Conservation (phyloP, 2,888 invertebrate species). For the Carpatolechia fugitivella region DNA sequence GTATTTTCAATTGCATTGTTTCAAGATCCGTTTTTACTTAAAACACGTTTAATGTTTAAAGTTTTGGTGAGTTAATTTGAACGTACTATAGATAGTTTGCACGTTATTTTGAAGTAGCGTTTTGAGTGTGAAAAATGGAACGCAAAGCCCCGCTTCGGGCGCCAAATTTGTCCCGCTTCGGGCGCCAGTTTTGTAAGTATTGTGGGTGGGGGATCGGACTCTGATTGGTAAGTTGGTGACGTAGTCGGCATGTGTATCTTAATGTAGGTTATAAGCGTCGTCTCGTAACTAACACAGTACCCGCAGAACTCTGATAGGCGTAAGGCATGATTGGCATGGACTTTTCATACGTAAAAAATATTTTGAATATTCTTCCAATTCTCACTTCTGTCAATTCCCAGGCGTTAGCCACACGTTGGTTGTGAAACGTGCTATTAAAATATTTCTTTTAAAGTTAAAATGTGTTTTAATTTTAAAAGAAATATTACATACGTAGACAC, state of each 20-base stretch:
- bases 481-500: conserved; percentile 61
- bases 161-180: conserved; percentile 44
- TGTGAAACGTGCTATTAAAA: conserved; percentile 74
- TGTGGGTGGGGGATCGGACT: conserved; percentile 33
- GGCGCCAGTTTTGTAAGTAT: conserved; percentile 40
- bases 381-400: conserved; percentile 67
- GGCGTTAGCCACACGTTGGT: conserved; percentile 73
- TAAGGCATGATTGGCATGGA: conserved; percentile 68
- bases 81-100: conserved; percentile 39
- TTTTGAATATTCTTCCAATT: conserved; percentile 52
- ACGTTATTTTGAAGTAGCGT: conserved; percentile 37
- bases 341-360: conserved; percentile 49
- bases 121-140: conserved; percentile 37
- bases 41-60: too few relatives aligned
- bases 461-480: conserved; percentile 44
- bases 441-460: conserved; percentile 45
- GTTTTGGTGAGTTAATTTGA: too few relatives aligned
- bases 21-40: too few relatives aligned
- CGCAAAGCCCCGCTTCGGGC: conserved; percentile 40
- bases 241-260: conserved; percentile 41
- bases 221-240: conserved; percentile 43
- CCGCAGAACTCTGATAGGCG: conserved; percentile 20
- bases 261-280: conserved; percentile 35
- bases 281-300: conserved; percentile 44
- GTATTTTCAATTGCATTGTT: too few relatives aligned